A percentile compares a stretch with the other conserved stretches of the same genome.
phyloP scores from a whole-genome alignment of 2,113 vertebrate genomes.

The Phainopepla nitens region DNA sequence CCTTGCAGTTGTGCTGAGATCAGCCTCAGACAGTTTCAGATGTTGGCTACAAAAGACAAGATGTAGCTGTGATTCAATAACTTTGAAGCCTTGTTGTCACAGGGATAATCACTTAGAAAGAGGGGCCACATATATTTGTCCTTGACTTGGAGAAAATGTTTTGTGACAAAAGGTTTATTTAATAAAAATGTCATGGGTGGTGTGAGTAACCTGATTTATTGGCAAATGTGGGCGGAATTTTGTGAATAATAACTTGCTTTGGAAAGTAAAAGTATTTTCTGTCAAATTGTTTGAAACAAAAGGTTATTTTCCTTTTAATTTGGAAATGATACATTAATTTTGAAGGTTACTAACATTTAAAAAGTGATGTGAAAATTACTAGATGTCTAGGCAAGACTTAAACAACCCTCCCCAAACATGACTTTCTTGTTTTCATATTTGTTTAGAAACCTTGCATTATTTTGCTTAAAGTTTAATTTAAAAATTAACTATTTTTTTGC shows the following conservation, averaged over 20 bases:
- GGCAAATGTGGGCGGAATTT: neutral
- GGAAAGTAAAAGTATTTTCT: neutral
- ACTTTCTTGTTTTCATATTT: neutral
- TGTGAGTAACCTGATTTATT: neutral
- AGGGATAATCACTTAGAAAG: neutral
- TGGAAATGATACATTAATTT: neutral
- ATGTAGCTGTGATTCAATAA: neutral
- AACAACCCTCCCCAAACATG: neutral
- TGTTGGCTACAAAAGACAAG: neutral
- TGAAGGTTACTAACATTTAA: neutral
- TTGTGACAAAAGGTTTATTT: neutral
- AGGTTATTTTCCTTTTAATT: neutral
- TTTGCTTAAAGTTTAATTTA: neutral
- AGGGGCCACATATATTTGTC: neutral
- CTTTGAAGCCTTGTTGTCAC: neutral
- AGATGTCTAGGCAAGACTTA: neutral
- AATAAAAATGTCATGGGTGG: neutral
- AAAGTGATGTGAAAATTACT: neutral
- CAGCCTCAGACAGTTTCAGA: conserved; percentile 11
- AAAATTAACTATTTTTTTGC: neutral
- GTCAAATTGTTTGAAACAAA: neutral
- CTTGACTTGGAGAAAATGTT: neutral
- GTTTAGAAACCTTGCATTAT: neutral
- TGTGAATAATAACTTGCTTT: neutral
- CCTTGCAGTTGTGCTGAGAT: neutral